Base-by-base conservation (phyloP, 2,797 vertebrate species). In the Argentina silus region DNA sequence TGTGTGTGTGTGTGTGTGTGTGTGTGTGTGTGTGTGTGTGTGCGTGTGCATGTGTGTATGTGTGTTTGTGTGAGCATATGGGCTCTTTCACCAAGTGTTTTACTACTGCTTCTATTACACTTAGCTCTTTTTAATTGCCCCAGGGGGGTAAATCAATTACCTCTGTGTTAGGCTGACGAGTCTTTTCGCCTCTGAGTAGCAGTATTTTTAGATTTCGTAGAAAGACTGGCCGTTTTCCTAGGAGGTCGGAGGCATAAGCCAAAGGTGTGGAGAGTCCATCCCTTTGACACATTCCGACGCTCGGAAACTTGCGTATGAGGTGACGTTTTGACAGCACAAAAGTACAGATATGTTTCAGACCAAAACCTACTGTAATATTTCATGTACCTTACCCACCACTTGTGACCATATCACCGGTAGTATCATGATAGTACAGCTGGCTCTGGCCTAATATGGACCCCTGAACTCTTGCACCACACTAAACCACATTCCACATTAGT, bases 11-110 rank as follows among this genome's bases (percentile, higher is more conserved):
- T 36, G 27, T 15, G 2, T 71, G 57, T 71, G 21, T 61, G 57
- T 71, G 45, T 62, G 59, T 23, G 55, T 45, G 68, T 59, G 21
- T 59, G 36, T 45, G 15, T 45, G 27, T 59, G 55, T 71, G 59
- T 42, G 44, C n/a, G 57, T 71, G 42, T 61, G 43, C 11, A 19
- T 70, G n/a, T 56, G 21, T 59, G 55, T 45, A 36, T 60, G 67
- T 53, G 48, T 47, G 62, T 45, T 27, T 63, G 27, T 44, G 61
- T n/a, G 61, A 2, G 21, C 23, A 36, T 36, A 36, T 36, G 27
- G 27, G 27, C 27, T 36, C 1, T 7, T 62, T 36, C 27, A 36
- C 19, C 21, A 23, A 36, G 27, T 7, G 56, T 59, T n/a, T 59
- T 36, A 15, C 43, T 27, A 36, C 59, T 42, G 60, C 60, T 62